phyloP scores from a whole-genome alignment of 2,113 vertebrate genomes.

The Telmatochromis sp. region DNA sequence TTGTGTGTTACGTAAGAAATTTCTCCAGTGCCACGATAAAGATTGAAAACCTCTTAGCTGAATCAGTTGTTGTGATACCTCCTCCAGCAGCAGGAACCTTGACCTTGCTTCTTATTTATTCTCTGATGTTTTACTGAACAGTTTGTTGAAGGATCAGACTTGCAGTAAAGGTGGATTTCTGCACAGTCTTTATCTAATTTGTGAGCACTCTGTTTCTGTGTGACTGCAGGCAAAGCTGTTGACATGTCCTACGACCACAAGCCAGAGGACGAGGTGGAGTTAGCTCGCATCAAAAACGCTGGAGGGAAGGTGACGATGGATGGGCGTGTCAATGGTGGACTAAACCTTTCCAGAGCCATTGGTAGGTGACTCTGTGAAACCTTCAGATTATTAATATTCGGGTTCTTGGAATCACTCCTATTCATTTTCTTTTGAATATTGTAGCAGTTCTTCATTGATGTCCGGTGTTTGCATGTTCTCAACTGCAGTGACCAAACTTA shows the following conservation, averaged over 20 bases:
- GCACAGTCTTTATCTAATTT: background rate
- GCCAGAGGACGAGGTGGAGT: slow-evolving; percentile 92
- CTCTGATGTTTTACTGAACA: background rate
- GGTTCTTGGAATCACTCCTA: background rate
- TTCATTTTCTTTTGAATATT: background rate
- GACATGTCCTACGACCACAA: slow-evolving; percentile 99
- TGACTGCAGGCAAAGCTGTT: slow-evolving; percentile 77
- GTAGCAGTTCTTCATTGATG: background rate
- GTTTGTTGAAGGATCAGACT: background rate
- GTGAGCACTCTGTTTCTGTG: background rate
- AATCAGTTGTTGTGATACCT: background rate
- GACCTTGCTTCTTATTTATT: background rate
- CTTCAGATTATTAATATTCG: background rate
- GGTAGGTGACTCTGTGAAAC: slow-evolving; percentile 62
- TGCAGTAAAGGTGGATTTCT: background rate
- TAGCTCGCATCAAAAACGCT: slow-evolving; percentile 93
- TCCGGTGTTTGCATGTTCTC: background rate
- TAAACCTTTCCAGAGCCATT: slow-evolving; percentile 95
- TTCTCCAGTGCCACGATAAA: background rate
- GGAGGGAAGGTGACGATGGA: slow-evolving; percentile 98
- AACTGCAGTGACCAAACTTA: background rate
- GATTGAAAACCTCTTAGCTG: background rate
- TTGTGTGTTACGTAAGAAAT: background rate
- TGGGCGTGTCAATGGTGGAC: slow-evolving; percentile 91
- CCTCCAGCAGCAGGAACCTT: background rate